phyloP scores from a whole-genome alignment of 1,140 invertebrate species.

The Brachionus sp. region DNA sequence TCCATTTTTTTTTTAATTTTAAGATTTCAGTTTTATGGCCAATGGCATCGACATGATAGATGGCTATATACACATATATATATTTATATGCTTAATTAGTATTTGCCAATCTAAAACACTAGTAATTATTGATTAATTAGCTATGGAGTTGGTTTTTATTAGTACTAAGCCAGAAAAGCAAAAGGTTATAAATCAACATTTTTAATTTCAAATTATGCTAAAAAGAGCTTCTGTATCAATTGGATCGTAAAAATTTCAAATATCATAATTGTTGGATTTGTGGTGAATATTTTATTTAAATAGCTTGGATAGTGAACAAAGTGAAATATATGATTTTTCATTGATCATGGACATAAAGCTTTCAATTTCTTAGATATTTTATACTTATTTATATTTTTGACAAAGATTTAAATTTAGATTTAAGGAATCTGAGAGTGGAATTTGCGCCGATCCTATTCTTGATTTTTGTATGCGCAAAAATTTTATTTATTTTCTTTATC shows the following conservation, averaged over 20 bases:
- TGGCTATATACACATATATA: not conserved
- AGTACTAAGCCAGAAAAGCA: not conserved
- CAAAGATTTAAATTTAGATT: not conserved
- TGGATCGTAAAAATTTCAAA: not conserved
- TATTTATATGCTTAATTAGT: not conserved
- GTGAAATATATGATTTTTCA: not conserved
- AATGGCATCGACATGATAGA: not conserved
- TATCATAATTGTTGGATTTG: not conserved
- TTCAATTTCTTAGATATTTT: not conserved
- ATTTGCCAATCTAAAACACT: not conserved
- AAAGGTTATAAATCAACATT: conserved; percentile 19
- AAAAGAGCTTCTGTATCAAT: not conserved
- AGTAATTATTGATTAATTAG: conserved; percentile 16
- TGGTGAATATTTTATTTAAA: conserved; percentile 1
- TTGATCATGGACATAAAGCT: not conserved
- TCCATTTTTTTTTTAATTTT: not conserved
- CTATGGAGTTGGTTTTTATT: conserved; percentile 1
- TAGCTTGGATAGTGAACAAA: not conserved
- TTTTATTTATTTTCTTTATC: not conserved
- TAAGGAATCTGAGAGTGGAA: not conserved
- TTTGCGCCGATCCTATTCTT: not conserved
- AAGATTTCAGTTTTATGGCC: not conserved
- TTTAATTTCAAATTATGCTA: conserved; percentile 17
- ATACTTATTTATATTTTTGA: not conserved
- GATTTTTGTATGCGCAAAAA: not conserved